Evolutionary conservation across 2,888 invertebrate genomes (phyloP), one percentile per base, ranked within the genome.

Genomic region (Julus scandinavius): DNA sequence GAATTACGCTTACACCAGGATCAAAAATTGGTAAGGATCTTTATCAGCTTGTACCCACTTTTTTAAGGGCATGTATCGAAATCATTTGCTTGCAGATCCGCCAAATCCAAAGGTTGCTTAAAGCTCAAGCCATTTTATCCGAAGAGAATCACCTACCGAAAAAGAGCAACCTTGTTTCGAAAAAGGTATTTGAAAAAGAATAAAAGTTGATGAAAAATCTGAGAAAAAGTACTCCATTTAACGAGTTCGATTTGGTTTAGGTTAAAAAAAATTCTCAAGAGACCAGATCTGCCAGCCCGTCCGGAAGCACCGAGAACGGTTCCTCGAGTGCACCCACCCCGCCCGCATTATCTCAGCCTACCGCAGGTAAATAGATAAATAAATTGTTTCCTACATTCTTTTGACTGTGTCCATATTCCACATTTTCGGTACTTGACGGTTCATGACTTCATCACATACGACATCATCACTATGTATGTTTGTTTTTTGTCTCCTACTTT

Each of bases 251-350:
- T 29, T 85, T 88, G 50, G 29, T 29, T 45, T 85, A 88, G 88
- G 50, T 58, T 5, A 85, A 40, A 54, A 50, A 49, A 29, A 58
- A 54, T 29, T 49, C 50, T 38, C 45, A 85, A 20, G 88, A 49
- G 9, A 85, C 85, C 1, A 63, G 88, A 85, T 88, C 88, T 38
- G 85, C 54, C 29, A 88, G 88, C 38, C 88, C 88, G 7, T 84
- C 85, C 13, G 88, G 88, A 3, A 88, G 88, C 50, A 88, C 88
- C 20, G 88, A 80, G 29, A 88, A 88, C 11, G 88, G 88, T 54
- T 88, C 85, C 17, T n/a, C 45, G 13, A 17, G 63, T n/a, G 84
- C 58, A 17, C 58, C 88, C 15, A 45, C 83, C 7, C 63, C 83
- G n/a, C n/a, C 87, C 15, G 17, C 83, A 38, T 40, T 63, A 17